These are phyloP conservation scores for Coptodon rendalli DNA, from an alignment of 2,113 vertebrate genomes.

Conservation along the genomic window DNA sequence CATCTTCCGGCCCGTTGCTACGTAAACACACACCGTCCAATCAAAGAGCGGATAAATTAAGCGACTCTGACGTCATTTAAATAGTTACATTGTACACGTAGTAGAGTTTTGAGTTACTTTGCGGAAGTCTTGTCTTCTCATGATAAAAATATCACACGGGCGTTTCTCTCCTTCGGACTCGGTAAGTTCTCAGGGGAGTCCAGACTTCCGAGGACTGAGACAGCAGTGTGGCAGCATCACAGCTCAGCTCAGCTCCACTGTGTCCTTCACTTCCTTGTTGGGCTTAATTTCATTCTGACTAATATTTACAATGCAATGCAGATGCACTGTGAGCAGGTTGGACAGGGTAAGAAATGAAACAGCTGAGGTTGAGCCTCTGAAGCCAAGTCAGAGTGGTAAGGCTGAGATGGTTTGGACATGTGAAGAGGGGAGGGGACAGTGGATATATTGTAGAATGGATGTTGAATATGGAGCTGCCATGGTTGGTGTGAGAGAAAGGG, in stretches of 20 bases:
- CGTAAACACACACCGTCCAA: constrained; percentile 36
- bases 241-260: not conserved
- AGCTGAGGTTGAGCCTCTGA: not conserved
- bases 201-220: not conserved
- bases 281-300: not conserved
- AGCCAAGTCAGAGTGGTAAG: not conserved
- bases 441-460: not conserved
- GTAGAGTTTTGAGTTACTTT: not conserved
- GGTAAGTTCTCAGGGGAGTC: not conserved
- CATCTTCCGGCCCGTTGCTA: constrained; percentile 62
- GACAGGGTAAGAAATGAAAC: not conserved
- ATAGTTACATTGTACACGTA: not conserved
- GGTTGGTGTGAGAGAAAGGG: not conserved
- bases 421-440: not conserved
- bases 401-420: not conserved
- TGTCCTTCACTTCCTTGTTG: not conserved
- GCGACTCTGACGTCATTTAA: not conserved
- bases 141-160: not conserved
- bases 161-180: not conserved
- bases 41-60: not conserved
- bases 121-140: not conserved
- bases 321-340: not conserved
- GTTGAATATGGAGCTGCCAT: not conserved
- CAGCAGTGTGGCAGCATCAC: not conserved
- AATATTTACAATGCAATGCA: not conserved